Evolutionary conservation across 2,113 vertebrate species (phyloP).

Genomic region (Pterocles orientalis): DNA sequence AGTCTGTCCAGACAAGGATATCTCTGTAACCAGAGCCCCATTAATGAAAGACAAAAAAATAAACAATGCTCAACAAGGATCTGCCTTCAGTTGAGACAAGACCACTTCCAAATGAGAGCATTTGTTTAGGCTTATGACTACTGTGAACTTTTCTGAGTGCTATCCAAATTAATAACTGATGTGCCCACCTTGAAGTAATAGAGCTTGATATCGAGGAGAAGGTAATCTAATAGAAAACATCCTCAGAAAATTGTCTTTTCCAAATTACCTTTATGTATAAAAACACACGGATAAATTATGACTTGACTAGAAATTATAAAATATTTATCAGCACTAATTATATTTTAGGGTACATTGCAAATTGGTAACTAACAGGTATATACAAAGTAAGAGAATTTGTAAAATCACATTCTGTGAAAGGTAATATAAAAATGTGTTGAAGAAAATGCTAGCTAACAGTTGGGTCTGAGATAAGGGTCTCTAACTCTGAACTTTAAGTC

Average conservation of each 20-base stretch:
- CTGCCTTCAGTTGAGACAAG: not conserved
- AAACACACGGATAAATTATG: not conserved
- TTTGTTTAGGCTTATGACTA: not conserved
- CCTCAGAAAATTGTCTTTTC: not conserved
- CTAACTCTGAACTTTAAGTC: not conserved
- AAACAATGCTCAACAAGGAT: not conserved
- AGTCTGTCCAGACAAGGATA: not conserved
- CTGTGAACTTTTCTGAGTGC: not conserved
- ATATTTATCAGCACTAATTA: not conserved
- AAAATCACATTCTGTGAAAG: not conserved
- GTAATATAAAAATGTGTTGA: not conserved
- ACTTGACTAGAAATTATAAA: not conserved
- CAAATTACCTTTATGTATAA: not conserved
- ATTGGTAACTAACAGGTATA: not conserved
- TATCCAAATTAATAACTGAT: not conserved
- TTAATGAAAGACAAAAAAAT: not conserved
- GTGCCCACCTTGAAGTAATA: not conserved
- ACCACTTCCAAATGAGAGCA: not conserved
- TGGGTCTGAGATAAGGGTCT: not conserved
- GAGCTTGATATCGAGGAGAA: not conserved
- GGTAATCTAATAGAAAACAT: not conserved
- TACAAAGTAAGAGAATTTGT: not conserved
- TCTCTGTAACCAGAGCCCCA: not conserved
- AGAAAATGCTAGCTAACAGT: not conserved
- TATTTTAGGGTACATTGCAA: not conserved